Conservation (phyloP, 2,113 vertebrate species). For the Oncorhynchus mykiss region DNA sequence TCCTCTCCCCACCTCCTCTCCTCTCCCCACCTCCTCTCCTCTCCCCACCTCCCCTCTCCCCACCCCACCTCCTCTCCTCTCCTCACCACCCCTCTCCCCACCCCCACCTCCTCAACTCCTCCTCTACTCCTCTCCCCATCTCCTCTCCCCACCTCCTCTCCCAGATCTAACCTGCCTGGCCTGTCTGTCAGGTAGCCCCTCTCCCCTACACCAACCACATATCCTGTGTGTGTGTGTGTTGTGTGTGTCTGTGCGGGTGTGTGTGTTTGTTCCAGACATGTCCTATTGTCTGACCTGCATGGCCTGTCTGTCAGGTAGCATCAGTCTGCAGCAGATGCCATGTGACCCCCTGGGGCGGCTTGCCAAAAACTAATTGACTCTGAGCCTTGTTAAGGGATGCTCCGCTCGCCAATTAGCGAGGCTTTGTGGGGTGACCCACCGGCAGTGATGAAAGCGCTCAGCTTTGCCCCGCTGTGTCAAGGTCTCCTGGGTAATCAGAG, state of each 20-base stretch:
- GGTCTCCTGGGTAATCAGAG: conserved; percentile 77
- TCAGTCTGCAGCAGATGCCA: conserved; percentile 76
- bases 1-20: no score
- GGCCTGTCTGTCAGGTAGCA: conserved; percentile 72
- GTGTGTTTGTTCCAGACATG: conserved; percentile 39
- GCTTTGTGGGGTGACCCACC: conserved; percentile 83
- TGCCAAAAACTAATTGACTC: conserved; percentile 81
- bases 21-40: not conserved
- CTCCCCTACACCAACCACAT: conserved; percentile 32
- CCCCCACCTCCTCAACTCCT: no score
- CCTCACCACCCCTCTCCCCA: no score
- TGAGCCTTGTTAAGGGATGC: no score
- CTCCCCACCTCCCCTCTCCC: no score
- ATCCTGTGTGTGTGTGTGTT: conserved; percentile 8
- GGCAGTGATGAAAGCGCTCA: conserved; percentile 81
- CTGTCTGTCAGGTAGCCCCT: conserved; percentile 12
- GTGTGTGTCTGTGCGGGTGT: no score
- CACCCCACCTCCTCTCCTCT: no score
- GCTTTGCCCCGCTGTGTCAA: conserved; percentile 76
- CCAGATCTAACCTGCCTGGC: conserved; percentile 25
- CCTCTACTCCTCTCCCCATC: no score
- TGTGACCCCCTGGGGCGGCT: conserved; percentile 75
- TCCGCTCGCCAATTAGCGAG: no score
- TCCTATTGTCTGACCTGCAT: conserved; percentile 53
- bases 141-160: not conserved